phyloP scores from a whole-genome alignment of 2,113 vertebrate species.

The Corvus cornix region DNA sequence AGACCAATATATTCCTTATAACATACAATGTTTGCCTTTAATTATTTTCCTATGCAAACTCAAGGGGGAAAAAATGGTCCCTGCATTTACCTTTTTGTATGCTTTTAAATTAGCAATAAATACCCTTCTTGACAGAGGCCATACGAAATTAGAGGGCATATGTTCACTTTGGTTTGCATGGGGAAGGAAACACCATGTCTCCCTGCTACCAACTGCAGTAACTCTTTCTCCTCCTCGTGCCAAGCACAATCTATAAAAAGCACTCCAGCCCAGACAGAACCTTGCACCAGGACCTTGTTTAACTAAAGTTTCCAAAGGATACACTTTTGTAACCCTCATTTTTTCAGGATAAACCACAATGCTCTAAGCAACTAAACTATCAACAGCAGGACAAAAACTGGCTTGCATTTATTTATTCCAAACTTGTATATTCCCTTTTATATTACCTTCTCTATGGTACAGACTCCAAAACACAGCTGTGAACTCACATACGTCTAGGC shows the following conservation, averaged over 20 bases:
- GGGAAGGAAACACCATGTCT: not conserved
- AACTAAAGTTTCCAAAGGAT: not conserved
- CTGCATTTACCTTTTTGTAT: not conserved
- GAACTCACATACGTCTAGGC: not conserved
- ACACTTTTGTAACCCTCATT: not conserved
- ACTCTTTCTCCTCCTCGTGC: not conserved
- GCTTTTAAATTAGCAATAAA: constrained; percentile 15
- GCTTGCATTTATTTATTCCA: not conserved
- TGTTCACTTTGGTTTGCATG: not conserved
- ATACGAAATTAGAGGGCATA: not conserved
- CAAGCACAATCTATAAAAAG: not conserved
- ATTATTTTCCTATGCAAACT: constrained; percentile 28
- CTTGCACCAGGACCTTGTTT: not conserved
- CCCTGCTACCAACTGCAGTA: not conserved
- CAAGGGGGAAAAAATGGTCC: not conserved
- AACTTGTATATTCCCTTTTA: not conserved
- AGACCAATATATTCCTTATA: not conserved
- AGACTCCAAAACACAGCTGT: not conserved
- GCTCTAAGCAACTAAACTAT: not conserved
- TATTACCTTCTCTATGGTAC: not conserved
- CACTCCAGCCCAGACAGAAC: not conserved
- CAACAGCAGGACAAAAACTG: not conserved
- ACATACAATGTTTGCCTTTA: not conserved
- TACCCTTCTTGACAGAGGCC: not conserved
- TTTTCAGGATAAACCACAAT: not conserved